Conservation (phyloP, 2,888 invertebrate species). For the Pachydiplax longipennis region DNA sequence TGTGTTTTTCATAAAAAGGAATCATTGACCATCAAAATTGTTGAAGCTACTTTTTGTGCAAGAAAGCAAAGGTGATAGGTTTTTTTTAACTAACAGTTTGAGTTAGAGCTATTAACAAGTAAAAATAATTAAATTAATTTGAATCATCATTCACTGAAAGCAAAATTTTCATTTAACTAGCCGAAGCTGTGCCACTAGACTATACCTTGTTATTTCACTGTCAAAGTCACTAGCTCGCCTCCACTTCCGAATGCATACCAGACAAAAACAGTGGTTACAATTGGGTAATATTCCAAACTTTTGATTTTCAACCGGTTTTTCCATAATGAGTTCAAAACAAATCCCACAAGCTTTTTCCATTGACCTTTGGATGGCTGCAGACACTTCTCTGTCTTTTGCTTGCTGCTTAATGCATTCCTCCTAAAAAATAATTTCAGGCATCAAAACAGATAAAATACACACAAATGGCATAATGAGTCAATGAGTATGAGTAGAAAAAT, state of each 20-base stretch:
- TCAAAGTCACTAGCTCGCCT: slow-evolving; percentile 80
- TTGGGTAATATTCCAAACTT: slow-evolving; percentile 87
- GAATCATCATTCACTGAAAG: not conserved
- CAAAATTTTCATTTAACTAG: not conserved
- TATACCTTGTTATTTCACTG: slow-evolving; percentile 74
- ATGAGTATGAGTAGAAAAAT: too few species aligned
- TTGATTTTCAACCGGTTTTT: slow-evolving; percentile 70
- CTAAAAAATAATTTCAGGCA: slow-evolving; percentile 46
- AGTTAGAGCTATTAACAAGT: too few species aligned
- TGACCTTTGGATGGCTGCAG: slow-evolving; percentile 80
- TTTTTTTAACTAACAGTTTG: too few species aligned
- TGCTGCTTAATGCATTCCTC: slow-evolving; percentile 78
- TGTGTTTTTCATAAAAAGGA: too few species aligned
- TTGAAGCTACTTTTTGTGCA: too few species aligned
- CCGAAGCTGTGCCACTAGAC: not conserved
- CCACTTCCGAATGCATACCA: slow-evolving; percentile 85
- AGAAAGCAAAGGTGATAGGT: too few species aligned
- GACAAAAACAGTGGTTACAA: slow-evolving; percentile 85
- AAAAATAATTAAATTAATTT: too few species aligned
- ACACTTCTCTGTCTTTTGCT: slow-evolving; percentile 81
- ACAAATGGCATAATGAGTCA: too few species aligned
- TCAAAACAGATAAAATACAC: too few species aligned
- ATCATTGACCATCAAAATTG: too few species aligned
- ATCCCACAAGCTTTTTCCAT: slow-evolving; percentile 84
- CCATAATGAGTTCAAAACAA: slow-evolving; percentile 80